Evolutionary conservation across 2,888 invertebrate species (phyloP), one percentile per base, ranked within the genome.

Genomic region (Eugnorisma glareosa): DNA sequence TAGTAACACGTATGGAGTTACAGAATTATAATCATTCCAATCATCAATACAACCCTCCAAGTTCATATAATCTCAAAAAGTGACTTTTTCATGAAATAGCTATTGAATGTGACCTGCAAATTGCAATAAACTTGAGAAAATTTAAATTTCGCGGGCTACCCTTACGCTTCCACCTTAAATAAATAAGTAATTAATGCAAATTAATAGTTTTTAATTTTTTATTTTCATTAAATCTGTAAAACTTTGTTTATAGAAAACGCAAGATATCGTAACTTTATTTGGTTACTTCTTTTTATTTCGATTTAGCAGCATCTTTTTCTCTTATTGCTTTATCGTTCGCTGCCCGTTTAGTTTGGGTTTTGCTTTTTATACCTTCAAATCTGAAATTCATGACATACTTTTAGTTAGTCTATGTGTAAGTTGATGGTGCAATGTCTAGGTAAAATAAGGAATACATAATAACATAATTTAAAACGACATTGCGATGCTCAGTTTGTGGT

Each of bases 321-420:
- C 85, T 88, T 93, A 94, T 93, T 37, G 95, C 94, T 87, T 95
- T 95, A 85, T 96, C 95, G 7, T 89, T 91, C 35, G 91, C 77
- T 3, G 89, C 67, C 11, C 96, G 93, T 88, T 92, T 94, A 67
- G n/a, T 90, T 54, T 85, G 51, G 21, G 94, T 94, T 88, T 93
- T 95, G 77, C 94, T 92, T 72, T 88, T 89, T 67, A 95, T 83
- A 31, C 91, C 91, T 86, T 95, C 90, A 83, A 96, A 96, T 91
- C 96, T 96, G 90, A 70, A 92, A 91, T 71, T 4, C 43, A 67
- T 69, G 74, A 66, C 24, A 21, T 43, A 28, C 35, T 43, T 48
- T 48, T 48, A 21, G 18, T 59, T 24, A n/a, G 31, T 31, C 4
- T 28, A 6, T 51, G 7, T 51, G 7, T 28, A 37, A 28, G 43